A percentile compares a stretch with the other conserved stretches of the same genome.
Evolutionary conservation across 2,797 vertebrate genomes (phyloP).

Genomic region (Caiman crocodilus): DNA sequence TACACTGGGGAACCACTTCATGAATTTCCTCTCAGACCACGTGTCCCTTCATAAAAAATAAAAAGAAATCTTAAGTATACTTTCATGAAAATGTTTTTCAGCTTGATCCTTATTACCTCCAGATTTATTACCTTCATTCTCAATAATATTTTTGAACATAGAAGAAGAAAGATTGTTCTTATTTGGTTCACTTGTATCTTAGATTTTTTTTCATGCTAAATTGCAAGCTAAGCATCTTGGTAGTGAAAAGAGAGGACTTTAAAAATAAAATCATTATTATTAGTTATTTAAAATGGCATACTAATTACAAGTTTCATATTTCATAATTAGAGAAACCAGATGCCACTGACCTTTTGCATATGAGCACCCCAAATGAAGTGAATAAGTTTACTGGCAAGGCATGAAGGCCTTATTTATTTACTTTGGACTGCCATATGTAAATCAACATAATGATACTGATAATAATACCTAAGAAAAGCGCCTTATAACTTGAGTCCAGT

Average conservation of each 20-base stretch:
- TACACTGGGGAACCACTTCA: conserved; percentile 62
- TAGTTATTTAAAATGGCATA: not conserved
- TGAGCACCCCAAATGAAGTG: not conserved
- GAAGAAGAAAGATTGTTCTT: not conserved
- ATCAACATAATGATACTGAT: not conserved
- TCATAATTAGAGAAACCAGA: not conserved
- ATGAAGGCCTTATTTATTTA: not conserved
- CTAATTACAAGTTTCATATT: not conserved
- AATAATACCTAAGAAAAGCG: not conserved
- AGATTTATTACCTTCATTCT: not conserved
- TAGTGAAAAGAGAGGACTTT: not conserved
- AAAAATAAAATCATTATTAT: not conserved
- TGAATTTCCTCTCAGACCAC: conserved; percentile 57
- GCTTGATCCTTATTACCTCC: not conserved
- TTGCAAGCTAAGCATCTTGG: not conserved
- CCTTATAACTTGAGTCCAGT: not conserved
- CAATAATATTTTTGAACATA: not conserved
- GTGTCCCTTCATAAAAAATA: conserved; percentile 7
- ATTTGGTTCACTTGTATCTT: not conserved
- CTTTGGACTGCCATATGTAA: not conserved
- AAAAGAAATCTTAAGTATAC: not conserved
- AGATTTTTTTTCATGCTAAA: not conserved
- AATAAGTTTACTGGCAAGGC: not conserved
- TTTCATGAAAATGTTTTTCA: not conserved
- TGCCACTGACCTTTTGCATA: not conserved